These are phyloP conservation scores for Carcharodon carcharias DNA, from an alignment of 2,797 vertebrate genomes.

Conservation along the genomic window DNA sequence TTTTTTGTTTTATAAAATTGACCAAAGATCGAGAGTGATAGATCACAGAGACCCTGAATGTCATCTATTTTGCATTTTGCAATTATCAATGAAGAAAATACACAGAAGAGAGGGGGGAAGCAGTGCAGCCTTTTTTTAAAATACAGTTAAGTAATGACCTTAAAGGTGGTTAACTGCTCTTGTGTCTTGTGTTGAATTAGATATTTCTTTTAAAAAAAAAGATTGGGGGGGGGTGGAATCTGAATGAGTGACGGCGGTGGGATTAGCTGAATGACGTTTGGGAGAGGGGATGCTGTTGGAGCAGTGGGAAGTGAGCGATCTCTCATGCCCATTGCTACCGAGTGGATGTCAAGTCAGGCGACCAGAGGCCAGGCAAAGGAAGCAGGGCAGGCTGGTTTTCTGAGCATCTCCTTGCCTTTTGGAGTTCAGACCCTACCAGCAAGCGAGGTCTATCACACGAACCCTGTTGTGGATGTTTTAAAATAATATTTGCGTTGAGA, in stretches of 20 bases:
- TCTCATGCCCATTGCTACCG: conserved; percentile 59
- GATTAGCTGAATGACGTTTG: conserved; percentile 46
- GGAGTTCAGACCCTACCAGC: neutral
- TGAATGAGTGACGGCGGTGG: conserved; percentile 20
- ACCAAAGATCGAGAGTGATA: no score
- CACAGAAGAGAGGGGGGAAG: neutral
- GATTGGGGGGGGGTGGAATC: neutral
- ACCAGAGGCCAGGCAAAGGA: conserved; percentile 46
- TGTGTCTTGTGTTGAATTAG: neutral
- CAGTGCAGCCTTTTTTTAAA: neutral
- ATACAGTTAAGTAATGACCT: neutral
- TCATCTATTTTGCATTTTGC: neutral
- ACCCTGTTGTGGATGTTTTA: neutral
- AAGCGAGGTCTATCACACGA: neutral
- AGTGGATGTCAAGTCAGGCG: conserved; percentile 59
- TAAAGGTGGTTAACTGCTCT: neutral
- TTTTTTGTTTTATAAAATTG: neutral
- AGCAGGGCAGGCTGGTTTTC: conserved; percentile 43
- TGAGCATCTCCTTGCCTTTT: neutral
- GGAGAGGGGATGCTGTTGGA: conserved; percentile 52
- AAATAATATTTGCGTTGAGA: neutral
- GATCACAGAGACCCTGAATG: neutral
- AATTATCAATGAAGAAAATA: neutral
- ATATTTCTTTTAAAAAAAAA: neutral
- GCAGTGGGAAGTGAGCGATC: conserved; percentile 57